phyloP scores from a whole-genome alignment of 2,888 invertebrate genomes.

The Cheilosia soror region DNA sequence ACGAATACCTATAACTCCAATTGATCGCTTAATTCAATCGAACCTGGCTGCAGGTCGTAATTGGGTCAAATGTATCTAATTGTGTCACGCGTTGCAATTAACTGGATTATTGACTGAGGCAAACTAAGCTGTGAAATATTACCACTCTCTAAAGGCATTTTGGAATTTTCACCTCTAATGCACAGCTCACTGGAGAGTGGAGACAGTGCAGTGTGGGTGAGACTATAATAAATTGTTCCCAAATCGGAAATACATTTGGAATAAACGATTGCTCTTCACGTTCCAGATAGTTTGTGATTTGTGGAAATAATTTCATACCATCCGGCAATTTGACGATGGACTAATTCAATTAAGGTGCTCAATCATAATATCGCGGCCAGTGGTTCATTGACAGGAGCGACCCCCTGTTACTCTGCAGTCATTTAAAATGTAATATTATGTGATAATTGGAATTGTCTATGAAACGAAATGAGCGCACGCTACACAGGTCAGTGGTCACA shows the following conservation, averaged over 20 bases:
- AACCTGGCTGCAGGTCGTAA: constrained; percentile 32
- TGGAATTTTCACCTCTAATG: not conserved
- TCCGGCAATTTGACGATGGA: constrained; percentile 35
- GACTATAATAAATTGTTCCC: not conserved
- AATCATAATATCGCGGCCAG: constrained; percentile 11
- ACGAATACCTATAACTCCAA: constrained; percentile 44
- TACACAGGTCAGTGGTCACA: constrained; percentile 29
- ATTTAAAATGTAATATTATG: constrained; percentile 38
- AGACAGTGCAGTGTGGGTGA: too few species aligned
- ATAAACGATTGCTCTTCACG: constrained; percentile 5
- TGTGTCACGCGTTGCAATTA: constrained; percentile 56
- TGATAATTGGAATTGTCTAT: constrained; percentile 52
- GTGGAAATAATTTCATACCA: constrained; percentile 10
- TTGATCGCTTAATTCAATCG: constrained; percentile 57
- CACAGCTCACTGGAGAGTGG: too few species aligned
- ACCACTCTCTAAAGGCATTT: not conserved
- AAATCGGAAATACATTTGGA: constrained; percentile 6
- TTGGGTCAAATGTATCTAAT: constrained; percentile 60
- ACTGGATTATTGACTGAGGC: constrained; percentile 19
- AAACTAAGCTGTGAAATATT: constrained; percentile 21
- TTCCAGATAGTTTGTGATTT: constrained; percentile 56
- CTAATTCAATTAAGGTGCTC: constrained; percentile 33
- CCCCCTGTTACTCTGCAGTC: constrained; percentile 33
- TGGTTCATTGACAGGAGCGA: constrained; percentile 42
- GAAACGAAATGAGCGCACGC: constrained; percentile 22